A percentile compares a stretch with the other conserved stretches of the same genome.
phyloP scores from a whole-genome alignment of 2,797 vertebrate genomes.

The Psittacula derbiana region DNA sequence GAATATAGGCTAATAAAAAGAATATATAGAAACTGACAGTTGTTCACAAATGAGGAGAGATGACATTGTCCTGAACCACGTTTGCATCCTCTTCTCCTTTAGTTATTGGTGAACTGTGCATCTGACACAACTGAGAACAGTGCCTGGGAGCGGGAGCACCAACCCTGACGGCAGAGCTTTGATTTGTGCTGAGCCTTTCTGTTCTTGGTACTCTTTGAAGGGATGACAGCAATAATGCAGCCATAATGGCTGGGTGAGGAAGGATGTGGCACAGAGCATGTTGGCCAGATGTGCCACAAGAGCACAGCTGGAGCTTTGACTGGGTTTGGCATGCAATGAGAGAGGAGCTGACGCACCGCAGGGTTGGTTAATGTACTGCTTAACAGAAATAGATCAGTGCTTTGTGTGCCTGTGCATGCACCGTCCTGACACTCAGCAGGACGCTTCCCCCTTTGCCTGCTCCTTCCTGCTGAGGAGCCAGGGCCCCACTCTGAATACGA shows the following conservation, averaged over 20 bases:
- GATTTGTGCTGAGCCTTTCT: neutral
- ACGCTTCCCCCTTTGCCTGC: neutral
- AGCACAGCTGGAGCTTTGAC: neutral
- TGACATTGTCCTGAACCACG: neutral
- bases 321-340: neutral
- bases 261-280: neutral
- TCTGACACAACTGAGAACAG: neutral
- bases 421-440: neutral
- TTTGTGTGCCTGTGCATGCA: accelerated
- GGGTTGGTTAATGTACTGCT: neutral
- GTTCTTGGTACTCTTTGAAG: neutral
- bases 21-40: neutral
- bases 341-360: neutral
- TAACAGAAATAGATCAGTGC: neutral
- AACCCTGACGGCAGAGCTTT: accelerated
- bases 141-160: too few relatives aligned
- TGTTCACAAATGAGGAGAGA: neutral
- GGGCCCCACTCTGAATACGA: accelerated
- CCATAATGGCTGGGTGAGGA: neutral
- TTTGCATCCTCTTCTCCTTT: neutral
- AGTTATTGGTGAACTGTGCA: accelerated
- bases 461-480: neutral
- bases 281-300: neutral
- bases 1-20: neutral
- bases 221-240: neutral